Conservation (phyloP, 2,797 vertebrate species). For the Trachops cirrhosus region DNA sequence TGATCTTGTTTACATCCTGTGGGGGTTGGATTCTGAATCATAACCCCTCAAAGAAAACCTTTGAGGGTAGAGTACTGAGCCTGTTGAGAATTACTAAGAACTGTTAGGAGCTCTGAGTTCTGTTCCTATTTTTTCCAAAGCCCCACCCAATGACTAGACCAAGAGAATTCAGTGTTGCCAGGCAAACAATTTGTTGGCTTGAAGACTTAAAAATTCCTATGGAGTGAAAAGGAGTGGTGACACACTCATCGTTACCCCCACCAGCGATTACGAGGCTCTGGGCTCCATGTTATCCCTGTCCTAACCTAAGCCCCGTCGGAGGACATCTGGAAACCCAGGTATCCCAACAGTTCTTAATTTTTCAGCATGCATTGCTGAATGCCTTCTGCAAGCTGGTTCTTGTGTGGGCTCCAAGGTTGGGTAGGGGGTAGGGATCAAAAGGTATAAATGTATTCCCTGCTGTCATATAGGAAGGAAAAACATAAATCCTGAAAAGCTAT, state of each 20-base stretch:
- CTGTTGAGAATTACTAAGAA: conserved; percentile 23
- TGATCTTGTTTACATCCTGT: not conserved
- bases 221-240: not conserved
- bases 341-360: not conserved
- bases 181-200: conserved; percentile 12
- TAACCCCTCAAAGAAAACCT: conserved; percentile 26
- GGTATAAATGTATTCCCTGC: not conserved
- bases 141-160: not conserved
- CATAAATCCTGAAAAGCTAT: not conserved
- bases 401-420: not conserved
- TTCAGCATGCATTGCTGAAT: not conserved
- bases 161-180: not conserved
- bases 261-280: not conserved
- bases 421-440: not conserved
- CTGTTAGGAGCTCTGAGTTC: not conserved
- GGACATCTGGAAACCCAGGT: not conserved
- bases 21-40: conserved; percentile 18
- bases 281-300: not conserved
- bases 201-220: not conserved
- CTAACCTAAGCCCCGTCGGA: not conserved
- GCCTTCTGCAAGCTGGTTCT: not conserved
- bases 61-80: not conserved
- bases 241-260: not conserved
- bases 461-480: not conserved
- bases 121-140: conserved; percentile 14